Conservation (phyloP, 2,797 vertebrate genomes). For the Ceyx erithaca region DNA sequence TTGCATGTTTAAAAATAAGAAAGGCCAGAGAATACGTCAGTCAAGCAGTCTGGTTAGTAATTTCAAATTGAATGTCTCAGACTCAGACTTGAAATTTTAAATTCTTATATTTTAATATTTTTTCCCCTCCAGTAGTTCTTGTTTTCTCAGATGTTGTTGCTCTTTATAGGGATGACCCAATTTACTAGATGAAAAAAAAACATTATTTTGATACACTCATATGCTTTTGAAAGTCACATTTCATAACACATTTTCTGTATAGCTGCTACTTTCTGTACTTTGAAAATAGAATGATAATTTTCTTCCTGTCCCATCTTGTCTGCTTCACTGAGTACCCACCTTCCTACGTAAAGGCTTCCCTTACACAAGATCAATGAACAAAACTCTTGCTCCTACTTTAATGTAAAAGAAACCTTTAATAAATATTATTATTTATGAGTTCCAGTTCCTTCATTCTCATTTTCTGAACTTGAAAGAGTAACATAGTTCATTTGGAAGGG, state of each 20-base stretch:
- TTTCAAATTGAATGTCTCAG: background rate
- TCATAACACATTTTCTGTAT: too few relatives aligned
- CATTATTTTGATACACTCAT: background rate
- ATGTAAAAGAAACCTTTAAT: background rate
- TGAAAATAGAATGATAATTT: background rate
- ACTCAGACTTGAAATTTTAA: background rate
- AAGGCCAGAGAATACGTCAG: background rate
- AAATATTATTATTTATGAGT: background rate
- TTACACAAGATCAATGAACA: background rate
- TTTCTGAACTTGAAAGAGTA: background rate
- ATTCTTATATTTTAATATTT: background rate
- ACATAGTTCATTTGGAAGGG: background rate
- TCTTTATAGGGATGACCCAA: background rate
- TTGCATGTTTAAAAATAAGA: background rate
- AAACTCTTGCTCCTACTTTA: background rate
- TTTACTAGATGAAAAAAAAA: background rate
- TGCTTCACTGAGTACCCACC: background rate
- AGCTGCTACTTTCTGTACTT: too few relatives aligned
- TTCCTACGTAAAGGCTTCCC: background rate
- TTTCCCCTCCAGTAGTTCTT: background rate
- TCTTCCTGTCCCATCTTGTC: background rate
- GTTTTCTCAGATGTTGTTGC: background rate
- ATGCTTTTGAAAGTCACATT: too few relatives aligned
- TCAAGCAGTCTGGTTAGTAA: fast-evolving
- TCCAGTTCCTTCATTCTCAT: background rate